Conservation (phyloP, 2,797 vertebrate species). For the Poeciliopsis gracilis region DNA sequence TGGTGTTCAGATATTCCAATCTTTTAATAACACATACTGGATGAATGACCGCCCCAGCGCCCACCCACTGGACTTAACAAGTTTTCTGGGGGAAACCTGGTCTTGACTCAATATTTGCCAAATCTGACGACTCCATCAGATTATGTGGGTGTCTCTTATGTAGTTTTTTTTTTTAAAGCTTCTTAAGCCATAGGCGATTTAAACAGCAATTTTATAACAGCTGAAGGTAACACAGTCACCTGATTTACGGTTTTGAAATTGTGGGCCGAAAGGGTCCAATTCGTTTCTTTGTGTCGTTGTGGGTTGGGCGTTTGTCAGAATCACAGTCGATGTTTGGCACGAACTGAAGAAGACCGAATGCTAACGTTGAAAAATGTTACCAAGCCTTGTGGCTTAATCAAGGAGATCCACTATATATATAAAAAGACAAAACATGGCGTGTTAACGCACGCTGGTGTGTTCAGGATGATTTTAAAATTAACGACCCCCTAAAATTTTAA, state of each 20-base stretch:
- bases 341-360: not conserved
- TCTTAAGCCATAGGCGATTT: too few relatives aligned
- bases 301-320: not conserved
- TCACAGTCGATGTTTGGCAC: not conserved
- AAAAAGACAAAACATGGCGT: slow-evolving; percentile 45
- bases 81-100: too few relatives aligned
- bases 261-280: too few relatives aligned
- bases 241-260: not conserved
- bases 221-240: too few relatives aligned
- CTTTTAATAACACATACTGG: too few relatives aligned
- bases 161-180: too few relatives aligned
- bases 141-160: not conserved
- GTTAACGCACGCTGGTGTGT: slow-evolving; percentile 62
- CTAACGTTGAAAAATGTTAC: not conserved
- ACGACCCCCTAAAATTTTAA: slow-evolving; percentile 74
- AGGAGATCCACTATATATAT: not conserved
- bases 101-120: not conserved
- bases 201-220: too few relatives aligned
- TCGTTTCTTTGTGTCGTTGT: not conserved
- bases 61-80: too few relatives aligned
- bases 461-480: slow-evolving; percentile 69
- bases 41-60: too few relatives aligned
- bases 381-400: not conserved
- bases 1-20: too few relatives aligned
- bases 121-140: not conserved